These are phyloP conservation scores for Taxidea taxus DNA, from an alignment of 2,113 vertebrate genomes.

Conservation along the genomic window DNA sequence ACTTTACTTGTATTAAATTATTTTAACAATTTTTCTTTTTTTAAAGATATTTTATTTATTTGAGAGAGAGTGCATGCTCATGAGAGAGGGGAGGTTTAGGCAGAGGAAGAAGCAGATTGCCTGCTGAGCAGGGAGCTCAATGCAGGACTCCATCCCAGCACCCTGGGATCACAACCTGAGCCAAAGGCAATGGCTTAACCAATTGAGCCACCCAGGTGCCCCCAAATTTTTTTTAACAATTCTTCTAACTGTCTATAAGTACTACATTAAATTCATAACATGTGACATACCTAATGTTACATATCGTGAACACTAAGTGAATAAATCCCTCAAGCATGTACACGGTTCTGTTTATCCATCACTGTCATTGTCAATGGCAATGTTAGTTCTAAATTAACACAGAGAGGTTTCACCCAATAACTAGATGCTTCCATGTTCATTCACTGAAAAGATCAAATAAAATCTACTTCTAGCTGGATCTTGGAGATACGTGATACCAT, in stretches of 20 bases:
- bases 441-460: neutral
- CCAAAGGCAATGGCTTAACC: no score
- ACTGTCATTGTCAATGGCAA: neutral
- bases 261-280: neutral
- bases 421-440: neutral
- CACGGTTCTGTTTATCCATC: neutral
- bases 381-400: constrained; percentile 24
- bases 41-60: no score
- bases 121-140: no score
- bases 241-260: neutral
- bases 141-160: no score
- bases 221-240: neutral
- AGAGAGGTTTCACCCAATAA: neutral
- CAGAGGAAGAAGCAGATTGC: no score
- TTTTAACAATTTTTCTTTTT: constrained; percentile 1
- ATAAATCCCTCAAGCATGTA: neutral
- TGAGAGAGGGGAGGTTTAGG: no score
- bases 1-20: neutral
- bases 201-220: no score
- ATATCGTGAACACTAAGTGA: neutral
- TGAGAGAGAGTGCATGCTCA: no score
- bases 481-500: neutral
- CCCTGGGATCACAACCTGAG: no score
- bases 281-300: neutral
- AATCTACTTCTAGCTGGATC: neutral